A percentile compares a stretch with the other conserved stretches of the same genome.
Evolutionary conservation across 2,888 invertebrate species (phyloP).

Genomic region (Eledona agricola): DNA sequence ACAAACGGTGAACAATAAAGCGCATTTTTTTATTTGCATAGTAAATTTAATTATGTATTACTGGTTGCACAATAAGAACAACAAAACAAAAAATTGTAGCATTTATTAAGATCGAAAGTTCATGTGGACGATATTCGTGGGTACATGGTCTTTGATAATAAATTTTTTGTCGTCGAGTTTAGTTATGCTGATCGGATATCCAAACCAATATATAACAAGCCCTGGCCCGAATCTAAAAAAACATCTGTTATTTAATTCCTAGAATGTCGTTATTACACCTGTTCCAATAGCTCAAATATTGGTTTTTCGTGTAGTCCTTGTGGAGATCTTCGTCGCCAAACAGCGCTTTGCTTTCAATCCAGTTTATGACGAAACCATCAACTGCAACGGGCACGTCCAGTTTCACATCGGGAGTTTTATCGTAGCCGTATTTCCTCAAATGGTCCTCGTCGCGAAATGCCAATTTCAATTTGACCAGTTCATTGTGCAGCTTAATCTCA

Average conservation of each 20-base stretch:
- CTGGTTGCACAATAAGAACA: too few relatives aligned
- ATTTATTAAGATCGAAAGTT: constrained; percentile 9
- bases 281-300: constrained; percentile 90
- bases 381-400: constrained; percentile 88
- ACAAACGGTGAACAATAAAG: too few relatives aligned
- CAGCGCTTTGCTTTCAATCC: constrained; percentile 97
- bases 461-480: constrained; percentile 68
- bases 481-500: constrained; percentile 77
- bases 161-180: constrained; percentile 64
- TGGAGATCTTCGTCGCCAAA: constrained; percentile 89
- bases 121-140: constrained; percentile 64
- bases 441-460: constrained; percentile 80
- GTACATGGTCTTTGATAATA: constrained; percentile 70
- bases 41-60: too few relatives aligned
- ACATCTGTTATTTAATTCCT: too few relatives aligned
- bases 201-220: constrained; percentile 96
- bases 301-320: constrained; percentile 81
- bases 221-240: constrained; percentile 85
- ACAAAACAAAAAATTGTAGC: too few relatives aligned
- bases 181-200: constrained; percentile 73
- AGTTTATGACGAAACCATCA: constrained; percentile 86
- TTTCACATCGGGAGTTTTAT: constrained; percentile 95
- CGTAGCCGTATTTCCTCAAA: constrained; percentile 83
- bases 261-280: too few relatives aligned
- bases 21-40: too few relatives aligned